These are phyloP conservation scores for Sinocyclocheilus anshuiensis DNA, from an alignment of 2,113 vertebrate genomes.

Conservation along the genomic window DNA sequence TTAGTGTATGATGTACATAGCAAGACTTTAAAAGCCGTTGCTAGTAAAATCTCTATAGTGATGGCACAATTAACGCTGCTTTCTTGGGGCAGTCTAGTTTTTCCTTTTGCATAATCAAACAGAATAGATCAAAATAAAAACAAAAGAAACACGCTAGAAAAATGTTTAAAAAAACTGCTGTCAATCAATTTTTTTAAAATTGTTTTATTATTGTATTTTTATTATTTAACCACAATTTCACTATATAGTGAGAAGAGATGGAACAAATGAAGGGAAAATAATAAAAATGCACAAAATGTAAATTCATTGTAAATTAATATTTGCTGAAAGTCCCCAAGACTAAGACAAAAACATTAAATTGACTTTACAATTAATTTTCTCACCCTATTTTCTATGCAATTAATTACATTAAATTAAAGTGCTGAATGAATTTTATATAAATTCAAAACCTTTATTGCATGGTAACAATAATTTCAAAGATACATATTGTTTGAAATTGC, in stretches of 20 bases:
- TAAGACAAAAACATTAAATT: background rate
- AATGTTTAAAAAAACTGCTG: background rate
- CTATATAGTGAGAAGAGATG: background rate
- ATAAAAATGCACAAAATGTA: no score
- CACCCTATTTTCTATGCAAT: background rate
- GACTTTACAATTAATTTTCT: background rate
- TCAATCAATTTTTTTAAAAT: background rate
- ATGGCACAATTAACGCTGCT: background rate
- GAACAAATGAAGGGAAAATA: background rate
- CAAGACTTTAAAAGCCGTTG: constrained; percentile 19
- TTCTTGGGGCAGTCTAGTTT: background rate
- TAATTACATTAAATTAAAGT: background rate
- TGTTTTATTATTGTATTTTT: background rate
- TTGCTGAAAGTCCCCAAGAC: background rate
- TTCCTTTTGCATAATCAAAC: background rate
- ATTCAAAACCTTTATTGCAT: background rate
- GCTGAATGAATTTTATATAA: background rate
- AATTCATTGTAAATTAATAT: background rate
- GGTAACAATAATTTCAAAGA: background rate
- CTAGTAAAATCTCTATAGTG: background rate
- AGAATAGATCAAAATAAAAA: background rate
- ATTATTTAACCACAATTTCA: background rate
- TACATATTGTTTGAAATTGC: background rate
- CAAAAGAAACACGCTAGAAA: background rate
- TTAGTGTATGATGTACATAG: background rate